Conservation (phyloP, 2,888 invertebrate species). For the Polydrusus tereticollis region DNA sequence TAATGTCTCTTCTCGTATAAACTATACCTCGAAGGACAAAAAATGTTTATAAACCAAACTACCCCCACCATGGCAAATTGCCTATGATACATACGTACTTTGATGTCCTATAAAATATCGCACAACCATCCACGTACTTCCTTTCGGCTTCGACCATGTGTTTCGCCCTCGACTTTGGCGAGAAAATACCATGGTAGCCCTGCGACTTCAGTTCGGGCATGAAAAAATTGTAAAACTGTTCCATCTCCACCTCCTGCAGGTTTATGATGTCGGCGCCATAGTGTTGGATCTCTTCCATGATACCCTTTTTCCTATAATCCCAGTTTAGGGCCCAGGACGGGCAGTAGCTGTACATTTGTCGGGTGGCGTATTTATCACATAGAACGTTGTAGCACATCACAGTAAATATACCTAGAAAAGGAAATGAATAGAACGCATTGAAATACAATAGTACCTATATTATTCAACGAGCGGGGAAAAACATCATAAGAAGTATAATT, state of each 20-base stretch:
- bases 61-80: not conserved
- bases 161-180: constrained; percentile 97
- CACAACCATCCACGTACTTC: constrained; percentile 99
- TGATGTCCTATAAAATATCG: constrained; percentile 95
- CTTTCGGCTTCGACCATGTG: constrained; percentile 97
- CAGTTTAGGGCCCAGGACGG: constrained; percentile 99
- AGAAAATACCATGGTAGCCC: constrained; percentile 96
- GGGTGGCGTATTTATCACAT: constrained; percentile 98
- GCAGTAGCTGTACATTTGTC: constrained; percentile 99
- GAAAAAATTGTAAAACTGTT: constrained; percentile 98
- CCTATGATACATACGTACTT: constrained; percentile 74
- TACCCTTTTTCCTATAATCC: constrained; percentile 98
- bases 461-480: too few relatives aligned
- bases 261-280: constrained; percentile 98
- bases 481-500: too few relatives aligned
- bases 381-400: constrained; percentile 99
- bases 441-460: not conserved
- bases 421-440: not conserved
- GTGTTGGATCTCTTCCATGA: constrained; percentile 95
- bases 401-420: constrained; percentile 88
- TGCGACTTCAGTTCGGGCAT: constrained; percentile 92
- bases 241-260: constrained; percentile 97
- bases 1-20: too few relatives aligned
- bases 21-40: not conserved
- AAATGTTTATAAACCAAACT: not conserved